phyloP scores from a whole-genome alignment of 1,140 invertebrate species.

The Heliconius hermathena region DNA sequence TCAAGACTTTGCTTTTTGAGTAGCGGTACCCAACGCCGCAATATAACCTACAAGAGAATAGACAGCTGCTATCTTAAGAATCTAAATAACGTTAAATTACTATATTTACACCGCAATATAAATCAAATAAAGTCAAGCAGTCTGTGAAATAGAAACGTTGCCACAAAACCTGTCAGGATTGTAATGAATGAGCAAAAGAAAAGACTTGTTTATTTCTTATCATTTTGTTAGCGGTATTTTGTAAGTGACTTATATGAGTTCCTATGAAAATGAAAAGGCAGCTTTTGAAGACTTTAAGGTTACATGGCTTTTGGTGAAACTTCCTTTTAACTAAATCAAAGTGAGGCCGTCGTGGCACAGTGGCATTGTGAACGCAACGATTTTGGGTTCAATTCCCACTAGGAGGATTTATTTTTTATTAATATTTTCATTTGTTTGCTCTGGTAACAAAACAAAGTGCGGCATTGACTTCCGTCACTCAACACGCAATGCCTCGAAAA shows the following conservation, averaged over 20 bases:
- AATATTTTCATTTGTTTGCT: too few species aligned
- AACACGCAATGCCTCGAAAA: too few species aligned
- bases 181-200: slow-evolving; percentile 6
- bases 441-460: too few species aligned
- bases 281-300: neutral
- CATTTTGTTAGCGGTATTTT: neutral
- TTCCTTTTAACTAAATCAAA: neutral
- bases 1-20: too few species aligned
- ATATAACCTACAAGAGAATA: too few species aligned
- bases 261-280: neutral
- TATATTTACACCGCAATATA: neutral
- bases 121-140: slow-evolving; percentile 4
- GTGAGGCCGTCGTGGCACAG: too few species aligned
- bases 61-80: neutral
- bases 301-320: neutral
- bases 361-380: too few species aligned
- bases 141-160: neutral
- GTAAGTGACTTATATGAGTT: neutral
- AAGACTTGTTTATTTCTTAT: neutral
- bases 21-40: too few species aligned
- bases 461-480: too few species aligned
- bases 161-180: slow-evolving; percentile 1
- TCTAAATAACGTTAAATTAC: neutral
- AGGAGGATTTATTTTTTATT: too few species aligned
- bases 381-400: too few species aligned